A percentile compares a stretch with the other conserved stretches of the same genome.
phyloP scores from a whole-genome alignment of 2,113 vertebrate species.

The Triplophysa tibetana region DNA sequence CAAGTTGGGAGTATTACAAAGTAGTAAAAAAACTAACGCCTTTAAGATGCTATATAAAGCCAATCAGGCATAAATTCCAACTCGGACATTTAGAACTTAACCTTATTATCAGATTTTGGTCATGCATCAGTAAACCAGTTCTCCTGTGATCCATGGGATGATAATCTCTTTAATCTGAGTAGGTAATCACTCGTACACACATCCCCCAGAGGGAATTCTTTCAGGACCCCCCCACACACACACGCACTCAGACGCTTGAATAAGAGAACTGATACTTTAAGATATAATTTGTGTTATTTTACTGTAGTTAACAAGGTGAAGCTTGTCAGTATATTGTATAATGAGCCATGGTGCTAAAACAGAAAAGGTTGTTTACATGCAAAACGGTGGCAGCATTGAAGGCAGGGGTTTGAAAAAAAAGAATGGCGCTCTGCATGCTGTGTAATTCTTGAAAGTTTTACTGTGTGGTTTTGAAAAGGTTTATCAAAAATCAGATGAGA shows the following conservation, averaged over 20 bases:
- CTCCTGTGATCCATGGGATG: constrained; percentile 15
- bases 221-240: background rate
- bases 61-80: constrained; percentile 13
- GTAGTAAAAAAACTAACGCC: too few relatives aligned
- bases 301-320: background rate
- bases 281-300: background rate
- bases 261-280: background rate
- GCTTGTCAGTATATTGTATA: background rate
- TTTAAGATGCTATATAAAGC: background rate
- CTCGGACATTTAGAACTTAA: constrained; percentile 35
- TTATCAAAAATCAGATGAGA: too few relatives aligned
- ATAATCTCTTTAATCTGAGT: constrained; percentile 39
- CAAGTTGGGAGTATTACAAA: too few relatives aligned
- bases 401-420: too few relatives aligned
- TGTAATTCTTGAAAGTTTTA: too few relatives aligned
- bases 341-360: too few relatives aligned
- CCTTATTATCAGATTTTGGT: constrained; percentile 29
- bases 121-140: constrained; percentile 31
- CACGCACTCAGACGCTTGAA: background rate
- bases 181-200: constrained; percentile 22
- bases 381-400: too few relatives aligned
- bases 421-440: too few relatives aligned
- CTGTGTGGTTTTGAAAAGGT: too few relatives aligned
- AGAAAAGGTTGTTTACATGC: too few relatives aligned
- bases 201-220: constrained; percentile 23